A percentile compares a stretch with the other conserved stretches of the same genome.
Conservation (phyloP, 2,888 invertebrate species). For the Catocala fraxini region DNA sequence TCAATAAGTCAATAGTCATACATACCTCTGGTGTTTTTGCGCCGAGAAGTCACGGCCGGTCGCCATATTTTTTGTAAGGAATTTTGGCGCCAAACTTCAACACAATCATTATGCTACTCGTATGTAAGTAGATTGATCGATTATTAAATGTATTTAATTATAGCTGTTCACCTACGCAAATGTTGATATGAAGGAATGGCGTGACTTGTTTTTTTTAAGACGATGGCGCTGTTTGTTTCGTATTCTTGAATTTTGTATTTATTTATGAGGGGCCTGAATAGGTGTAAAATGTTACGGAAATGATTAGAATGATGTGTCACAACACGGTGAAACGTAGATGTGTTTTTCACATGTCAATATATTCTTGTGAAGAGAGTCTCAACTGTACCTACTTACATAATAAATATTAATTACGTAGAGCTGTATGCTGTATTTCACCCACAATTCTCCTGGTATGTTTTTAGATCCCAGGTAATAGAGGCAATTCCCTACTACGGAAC, state of each 20-base stretch:
- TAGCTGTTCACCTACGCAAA: slow-evolving; percentile 40
- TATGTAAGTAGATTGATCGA: slow-evolving; percentile 32
- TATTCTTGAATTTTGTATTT: slow-evolving; percentile 65
- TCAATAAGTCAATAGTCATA: slow-evolving; percentile 51
- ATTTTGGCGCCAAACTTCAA: slow-evolving; percentile 83
- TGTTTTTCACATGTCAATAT: slow-evolving; percentile 1
- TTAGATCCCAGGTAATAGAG: no score
- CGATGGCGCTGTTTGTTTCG: slow-evolving; percentile 48
- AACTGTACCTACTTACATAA: no score
- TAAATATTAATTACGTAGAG: no score
- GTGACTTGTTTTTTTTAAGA: slow-evolving; percentile 61
- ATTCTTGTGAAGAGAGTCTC: background rate
- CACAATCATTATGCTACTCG: slow-evolving; percentile 57
- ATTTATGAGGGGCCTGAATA: slow-evolving; percentile 73
- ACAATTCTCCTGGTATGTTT: no score
- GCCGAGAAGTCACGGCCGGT: slow-evolving; percentile 79
- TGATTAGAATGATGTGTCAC: slow-evolving; percentile 24
- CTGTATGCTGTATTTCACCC: no score
- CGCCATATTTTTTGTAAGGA: slow-evolving; percentile 78
- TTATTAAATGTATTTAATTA: slow-evolving; percentile 35
- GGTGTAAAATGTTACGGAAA: slow-evolving; percentile 62
- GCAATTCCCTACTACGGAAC: no score
- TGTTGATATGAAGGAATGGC: slow-evolving; percentile 42
- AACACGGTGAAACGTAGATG: slow-evolving; percentile 1
- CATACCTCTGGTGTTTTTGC: slow-evolving; percentile 60